Evolutionary conservation across 2,888 invertebrate species (phyloP).

Genomic region (Nemotelus pantherinus): DNA sequence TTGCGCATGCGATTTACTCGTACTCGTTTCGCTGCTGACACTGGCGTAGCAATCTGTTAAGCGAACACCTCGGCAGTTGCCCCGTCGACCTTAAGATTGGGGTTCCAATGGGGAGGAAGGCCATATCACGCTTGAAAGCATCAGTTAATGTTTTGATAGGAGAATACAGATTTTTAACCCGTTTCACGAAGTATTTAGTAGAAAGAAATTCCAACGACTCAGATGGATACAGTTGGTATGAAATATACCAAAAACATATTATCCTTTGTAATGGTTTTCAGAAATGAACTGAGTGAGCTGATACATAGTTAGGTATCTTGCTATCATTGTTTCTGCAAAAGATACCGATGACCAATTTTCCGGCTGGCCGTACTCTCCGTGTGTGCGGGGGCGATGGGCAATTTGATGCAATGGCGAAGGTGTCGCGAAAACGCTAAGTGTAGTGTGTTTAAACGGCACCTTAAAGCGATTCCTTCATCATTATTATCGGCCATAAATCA

Average conservation of each 20-base stretch:
- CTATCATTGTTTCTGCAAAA: no score
- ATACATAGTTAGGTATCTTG: no score
- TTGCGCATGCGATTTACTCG: conserved; percentile 26
- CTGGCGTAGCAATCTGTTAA: conserved; percentile 30
- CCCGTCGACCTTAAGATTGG: not conserved
- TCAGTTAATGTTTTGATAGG: no score
- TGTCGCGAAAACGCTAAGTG: not conserved
- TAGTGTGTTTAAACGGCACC: not conserved
- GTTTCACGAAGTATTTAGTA: no score
- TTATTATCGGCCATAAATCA: conserved; percentile 5
- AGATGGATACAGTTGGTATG: no score
- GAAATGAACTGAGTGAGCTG: no score
- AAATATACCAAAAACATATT: no score
- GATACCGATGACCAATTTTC: not conserved
- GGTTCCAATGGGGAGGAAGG: no score
- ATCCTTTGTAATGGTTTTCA: no score
- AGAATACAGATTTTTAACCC: no score
- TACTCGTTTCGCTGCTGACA: not conserved
- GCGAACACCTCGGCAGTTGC: conserved; percentile 4
- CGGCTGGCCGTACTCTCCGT: not conserved
- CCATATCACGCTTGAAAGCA: no score
- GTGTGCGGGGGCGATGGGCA: not conserved
- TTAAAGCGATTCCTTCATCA: not conserved
- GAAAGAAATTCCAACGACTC: no score
- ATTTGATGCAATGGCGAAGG: not conserved